A percentile compares a stretch with the other conserved stretches of the same genome.
Conservation (phyloP, 2,888 invertebrate species). For the Parthenolecanium corni region DNA sequence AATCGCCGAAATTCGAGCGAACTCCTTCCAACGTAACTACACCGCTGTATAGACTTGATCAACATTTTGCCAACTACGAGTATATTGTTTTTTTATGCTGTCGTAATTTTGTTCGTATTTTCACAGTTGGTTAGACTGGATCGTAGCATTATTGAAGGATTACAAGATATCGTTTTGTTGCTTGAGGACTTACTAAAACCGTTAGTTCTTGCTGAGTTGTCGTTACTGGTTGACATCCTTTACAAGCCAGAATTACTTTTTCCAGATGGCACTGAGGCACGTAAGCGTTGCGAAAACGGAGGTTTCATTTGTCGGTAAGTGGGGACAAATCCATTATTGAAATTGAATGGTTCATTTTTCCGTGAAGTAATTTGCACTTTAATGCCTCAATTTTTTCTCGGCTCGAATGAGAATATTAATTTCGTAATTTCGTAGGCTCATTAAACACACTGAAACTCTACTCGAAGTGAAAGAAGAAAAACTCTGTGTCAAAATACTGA, state of each 20-base stretch:
- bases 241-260: slow-evolving; percentile 87
- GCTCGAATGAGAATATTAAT: not conserved
- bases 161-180: slow-evolving; percentile 87
- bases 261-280: slow-evolving; percentile 59
- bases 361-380: not conserved
- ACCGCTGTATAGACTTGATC: not conserved
- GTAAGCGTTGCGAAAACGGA: slow-evolving; percentile 70
- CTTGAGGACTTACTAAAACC: slow-evolving; percentile 89
- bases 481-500: slow-evolving; percentile 87
- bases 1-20: slow-evolving; percentile 72
- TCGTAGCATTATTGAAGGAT: slow-evolving; percentile 85
- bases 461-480: slow-evolving; percentile 96
- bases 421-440: slow-evolving; percentile 50
- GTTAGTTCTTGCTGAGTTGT: slow-evolving; percentile 89
- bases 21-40: slow-evolving; percentile 60
- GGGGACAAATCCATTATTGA: not conserved
- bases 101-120: not conserved
- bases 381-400: not conserved
- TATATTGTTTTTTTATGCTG: not conserved
- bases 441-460: slow-evolving; percentile 90
- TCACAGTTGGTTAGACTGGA: slow-evolving; percentile 66
- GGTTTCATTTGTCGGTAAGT: slow-evolving; percentile 67
- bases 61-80: not conserved
- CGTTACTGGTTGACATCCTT: slow-evolving; percentile 88
- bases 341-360: not conserved